These are phyloP conservation scores for Drosophila macrospina DNA, from an alignment of 2,888 invertebrate species.

Conservation along the genomic window DNA sequence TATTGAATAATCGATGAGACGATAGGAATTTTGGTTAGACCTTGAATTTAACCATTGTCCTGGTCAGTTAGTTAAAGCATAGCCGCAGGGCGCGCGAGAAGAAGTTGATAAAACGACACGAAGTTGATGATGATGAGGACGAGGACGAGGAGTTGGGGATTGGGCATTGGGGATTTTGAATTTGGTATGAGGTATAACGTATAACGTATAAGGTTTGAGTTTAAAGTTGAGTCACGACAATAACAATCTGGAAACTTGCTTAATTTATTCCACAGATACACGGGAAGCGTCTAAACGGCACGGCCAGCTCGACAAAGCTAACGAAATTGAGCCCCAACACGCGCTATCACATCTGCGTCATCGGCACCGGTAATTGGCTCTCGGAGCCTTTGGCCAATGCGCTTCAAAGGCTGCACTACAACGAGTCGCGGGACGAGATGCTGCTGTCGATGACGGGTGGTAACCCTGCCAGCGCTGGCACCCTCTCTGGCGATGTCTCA, in stretches of 20 bases:
- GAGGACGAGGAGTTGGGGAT: background rate
- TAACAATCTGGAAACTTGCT: conserved; percentile 56
- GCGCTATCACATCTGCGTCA: conserved; percentile 93
- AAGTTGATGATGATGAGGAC: conserved; percentile 15
- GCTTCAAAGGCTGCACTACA: conserved; percentile 83
- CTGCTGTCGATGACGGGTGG: conserved; percentile 31
- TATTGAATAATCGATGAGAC: background rate
- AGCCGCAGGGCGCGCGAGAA: conserved; percentile 35
- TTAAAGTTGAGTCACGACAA: conserved; percentile 22
- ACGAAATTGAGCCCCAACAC: conserved; percentile 91
- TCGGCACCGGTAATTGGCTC: conserved; percentile 93
- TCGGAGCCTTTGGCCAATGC: conserved; percentile 84
- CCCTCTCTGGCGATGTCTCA: conserved; percentile 15
- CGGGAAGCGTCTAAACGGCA: conserved; percentile 91
- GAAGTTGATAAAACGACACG: conserved; percentile 58
- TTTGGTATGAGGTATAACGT: conserved; percentile 2
- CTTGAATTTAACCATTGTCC: conserved; percentile 29
- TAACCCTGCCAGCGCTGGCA: background rate
- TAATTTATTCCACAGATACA: conserved; percentile 87
- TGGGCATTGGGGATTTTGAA: conserved; percentile 7
- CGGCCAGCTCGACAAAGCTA: conserved; percentile 90
- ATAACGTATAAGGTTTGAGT: too few relatives aligned
- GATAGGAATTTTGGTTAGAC: background rate
- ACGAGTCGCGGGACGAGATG: conserved; percentile 78
- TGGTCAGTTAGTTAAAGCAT: conserved; percentile 28